Conservation (phyloP, 2,888 invertebrate species). For the Pharmacophagus antenor region DNA sequence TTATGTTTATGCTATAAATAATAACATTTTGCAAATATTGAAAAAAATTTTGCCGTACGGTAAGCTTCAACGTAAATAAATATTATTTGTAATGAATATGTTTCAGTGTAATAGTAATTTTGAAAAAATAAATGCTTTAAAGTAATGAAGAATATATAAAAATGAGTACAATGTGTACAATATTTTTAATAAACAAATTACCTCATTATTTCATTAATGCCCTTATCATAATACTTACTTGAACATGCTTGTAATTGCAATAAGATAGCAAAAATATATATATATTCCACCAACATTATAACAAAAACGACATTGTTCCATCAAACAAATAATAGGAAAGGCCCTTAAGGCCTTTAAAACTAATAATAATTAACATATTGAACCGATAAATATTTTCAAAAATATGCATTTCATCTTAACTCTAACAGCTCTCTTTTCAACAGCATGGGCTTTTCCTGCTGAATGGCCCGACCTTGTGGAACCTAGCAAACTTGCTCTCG, state of each 20-base stretch:
- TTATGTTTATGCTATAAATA: too few species aligned
- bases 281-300: slow-evolving; percentile 9
- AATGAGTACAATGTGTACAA: neutral
- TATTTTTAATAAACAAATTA: neutral
- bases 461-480: slow-evolving; percentile 46
- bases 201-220: neutral
- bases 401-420: slow-evolving; percentile 39
- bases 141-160: neutral
- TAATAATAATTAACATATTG: neutral
- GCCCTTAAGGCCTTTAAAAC: neutral
- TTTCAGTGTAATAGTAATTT: too few species aligned
- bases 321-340: slow-evolving; percentile 1
- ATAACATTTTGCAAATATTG: too few species aligned
- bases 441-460: slow-evolving; percentile 42
- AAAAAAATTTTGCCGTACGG: too few species aligned
- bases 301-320: slow-evolving; percentile 17
- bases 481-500: slow-evolving; percentile 58
- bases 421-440: slow-evolving; percentile 42
- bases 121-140: neutral
- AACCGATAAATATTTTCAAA: neutral
- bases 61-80: too few species aligned
- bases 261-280: slow-evolving; percentile 14
- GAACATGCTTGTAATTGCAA: neutral
- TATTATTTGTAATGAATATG: too few species aligned
- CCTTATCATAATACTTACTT: neutral